Conservation (phyloP, 2,113 vertebrate genomes). For the Toxostoma redivivum region DNA sequence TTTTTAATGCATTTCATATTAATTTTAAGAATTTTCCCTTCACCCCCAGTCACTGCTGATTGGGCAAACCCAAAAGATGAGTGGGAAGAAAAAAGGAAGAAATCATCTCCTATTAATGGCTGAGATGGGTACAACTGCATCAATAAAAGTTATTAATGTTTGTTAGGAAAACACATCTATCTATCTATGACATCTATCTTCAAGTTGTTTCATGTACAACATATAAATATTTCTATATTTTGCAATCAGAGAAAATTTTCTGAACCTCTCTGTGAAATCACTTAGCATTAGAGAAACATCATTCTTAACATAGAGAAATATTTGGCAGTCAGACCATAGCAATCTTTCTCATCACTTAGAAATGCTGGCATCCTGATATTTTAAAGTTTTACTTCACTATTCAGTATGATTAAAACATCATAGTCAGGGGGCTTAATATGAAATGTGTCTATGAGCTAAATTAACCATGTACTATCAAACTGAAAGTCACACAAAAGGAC, state of each 20-base stretch:
- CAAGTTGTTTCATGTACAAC: background rate
- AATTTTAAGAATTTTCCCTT: background rate
- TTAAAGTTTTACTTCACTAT: background rate
- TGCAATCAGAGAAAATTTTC: background rate
- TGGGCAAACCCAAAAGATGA: background rate
- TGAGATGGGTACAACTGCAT: background rate
- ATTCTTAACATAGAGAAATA: background rate
- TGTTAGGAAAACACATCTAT: background rate
- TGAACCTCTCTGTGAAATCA: background rate
- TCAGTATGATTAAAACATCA: background rate
- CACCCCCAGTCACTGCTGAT: background rate
- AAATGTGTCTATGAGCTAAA: background rate
- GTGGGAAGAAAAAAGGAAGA: background rate
- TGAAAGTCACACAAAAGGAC: background rate
- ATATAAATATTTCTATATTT: background rate
- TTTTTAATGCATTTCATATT: background rate
- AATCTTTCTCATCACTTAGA: background rate
- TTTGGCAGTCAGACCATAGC: background rate
- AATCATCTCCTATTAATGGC: background rate
- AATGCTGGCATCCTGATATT: background rate
- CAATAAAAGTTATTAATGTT: background rate
- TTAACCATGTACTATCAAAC: background rate
- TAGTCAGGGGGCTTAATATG: background rate
- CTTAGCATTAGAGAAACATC: background rate
- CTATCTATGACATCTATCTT: background rate